Evolutionary conservation across 2,113 vertebrate genomes (phyloP), one percentile per base, ranked within the genome.

Genomic region (Melanocharis versteri): DNA sequence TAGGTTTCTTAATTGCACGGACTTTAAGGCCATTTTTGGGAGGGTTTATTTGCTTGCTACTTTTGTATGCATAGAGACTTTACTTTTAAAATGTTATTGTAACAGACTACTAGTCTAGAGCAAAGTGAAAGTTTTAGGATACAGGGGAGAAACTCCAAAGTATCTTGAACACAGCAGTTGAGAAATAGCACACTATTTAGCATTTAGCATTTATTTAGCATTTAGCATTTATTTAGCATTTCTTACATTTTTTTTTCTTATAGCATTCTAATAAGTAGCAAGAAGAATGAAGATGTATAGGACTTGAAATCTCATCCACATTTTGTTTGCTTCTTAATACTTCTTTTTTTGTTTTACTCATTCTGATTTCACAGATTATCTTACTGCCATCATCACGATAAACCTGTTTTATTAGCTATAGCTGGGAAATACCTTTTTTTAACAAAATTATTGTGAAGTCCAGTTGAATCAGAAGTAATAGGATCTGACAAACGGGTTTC

Each of bases 1-100:
- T 99, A 96, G 21, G 97, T 97, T 84, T 92, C 89, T 76, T 86
- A 14, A 44, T 45, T 90, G 14, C 28, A 21, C 21, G 45, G 42
- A 51, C 60, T 69, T 66, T 13, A 88, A 78, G 51, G n/a, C 14
- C 2, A 3, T 37, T 54, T 62, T 80, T 45, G 22, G 37, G 50
- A 72, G 30, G 10, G 11, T 51, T 82, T 84, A 60, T 91, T 83
- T 82, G 28, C 3, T 3, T 91, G 12, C 28, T 77, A 19, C 6
- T 62, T 66, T 44, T 71, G 33, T 68, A 64, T 47, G 17, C 24
- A 26, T 40, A 39, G 39, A 37, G 13, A 39, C 13, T 61, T 85
- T 90, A 31, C 5, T 72, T 76, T 37, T 33, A 31, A 79, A 56
- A n/a, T 37, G 18, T 42, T 79, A 23, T 45, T 91, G 56, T 72